A percentile compares a stretch with the other conserved stretches of the same genome.
Evolutionary conservation across 2,888 invertebrate genomes (phyloP).

Genomic region (Andrena flavipes): DNA sequence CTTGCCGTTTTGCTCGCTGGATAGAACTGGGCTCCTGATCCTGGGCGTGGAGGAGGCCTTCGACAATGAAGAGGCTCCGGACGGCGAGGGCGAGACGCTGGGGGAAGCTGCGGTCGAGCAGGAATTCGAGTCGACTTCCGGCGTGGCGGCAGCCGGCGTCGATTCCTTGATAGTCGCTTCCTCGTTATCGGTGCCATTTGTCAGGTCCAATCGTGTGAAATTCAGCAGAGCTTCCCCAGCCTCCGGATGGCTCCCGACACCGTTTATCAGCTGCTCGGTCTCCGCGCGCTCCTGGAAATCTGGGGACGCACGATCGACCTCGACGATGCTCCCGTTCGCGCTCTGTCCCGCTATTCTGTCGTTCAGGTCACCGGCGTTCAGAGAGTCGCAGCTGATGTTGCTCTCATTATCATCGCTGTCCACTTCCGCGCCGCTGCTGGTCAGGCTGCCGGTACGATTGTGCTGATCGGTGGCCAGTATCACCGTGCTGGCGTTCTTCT

Average conservation of each 20-base stretch:
- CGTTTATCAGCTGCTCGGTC: constrained; percentile 26
- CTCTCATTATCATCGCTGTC: constrained; percentile 91
- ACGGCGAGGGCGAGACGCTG: constrained; percentile 59
- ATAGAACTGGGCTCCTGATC: constrained; percentile 71
- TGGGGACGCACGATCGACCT: constrained; percentile 15
- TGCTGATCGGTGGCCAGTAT: constrained; percentile 85
- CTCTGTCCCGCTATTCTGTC: constrained; percentile 54
- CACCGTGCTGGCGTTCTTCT: constrained; percentile 86
- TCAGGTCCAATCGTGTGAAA: constrained; percentile 24
- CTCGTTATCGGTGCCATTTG: constrained; percentile 28
- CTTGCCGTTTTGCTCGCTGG: constrained; percentile 58
- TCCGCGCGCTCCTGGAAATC: constrained; percentile 19
- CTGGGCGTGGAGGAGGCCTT: constrained; percentile 78
- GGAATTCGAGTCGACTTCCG: constrained; percentile 49
- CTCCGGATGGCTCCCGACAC: background rate
- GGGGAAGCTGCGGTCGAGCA: constrained; percentile 43
- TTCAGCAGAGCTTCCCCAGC: constrained; percentile 22
- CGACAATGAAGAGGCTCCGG: constrained; percentile 69
- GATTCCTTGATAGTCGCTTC: constrained; percentile 33
- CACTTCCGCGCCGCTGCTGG: constrained; percentile 88
- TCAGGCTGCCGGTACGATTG: constrained; percentile 86
- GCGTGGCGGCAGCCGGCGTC: background rate
- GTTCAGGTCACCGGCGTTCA: constrained; percentile 87
- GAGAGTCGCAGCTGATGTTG: constrained; percentile 93
- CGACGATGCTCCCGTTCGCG: constrained; percentile 28